phyloP scores from a whole-genome alignment of 64 coral and sea anemone species.

The Actinia tenebrosa region DNA sequence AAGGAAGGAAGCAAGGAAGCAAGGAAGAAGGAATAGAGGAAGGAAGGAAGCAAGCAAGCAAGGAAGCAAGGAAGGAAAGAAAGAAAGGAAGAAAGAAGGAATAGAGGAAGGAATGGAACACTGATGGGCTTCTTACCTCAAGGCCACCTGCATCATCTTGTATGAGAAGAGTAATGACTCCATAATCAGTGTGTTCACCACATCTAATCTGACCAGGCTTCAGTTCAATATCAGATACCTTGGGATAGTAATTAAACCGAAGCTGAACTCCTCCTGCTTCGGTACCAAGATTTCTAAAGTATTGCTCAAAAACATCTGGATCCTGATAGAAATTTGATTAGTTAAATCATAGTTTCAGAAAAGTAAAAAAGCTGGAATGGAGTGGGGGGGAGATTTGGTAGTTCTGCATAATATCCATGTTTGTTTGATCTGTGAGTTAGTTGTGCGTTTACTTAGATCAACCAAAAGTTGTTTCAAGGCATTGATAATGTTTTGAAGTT shows the following conservation, averaged over 20 bases:
- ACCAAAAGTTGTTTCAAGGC: too few relatives aligned
- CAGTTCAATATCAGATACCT: conserved; percentile 34
- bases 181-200: conserved; percentile 87
- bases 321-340: conserved; percentile 29
- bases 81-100: too few relatives aligned
- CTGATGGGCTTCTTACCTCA: conserved; percentile 19
- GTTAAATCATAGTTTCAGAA: too few relatives aligned
- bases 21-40: too few relatives aligned
- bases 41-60: too few relatives aligned
- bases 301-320: conserved; percentile 49
- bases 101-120: neutral
- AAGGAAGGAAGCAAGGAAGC: neutral
- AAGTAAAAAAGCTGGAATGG: too few relatives aligned
- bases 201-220: conserved; percentile 76
- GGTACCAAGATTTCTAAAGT: conserved; percentile 54
- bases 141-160: conserved; percentile 84
- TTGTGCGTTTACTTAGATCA: too few relatives aligned
- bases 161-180: conserved; percentile 65
- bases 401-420: too few relatives aligned
- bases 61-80: too few relatives aligned
- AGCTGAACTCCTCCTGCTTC: conserved; percentile 40
- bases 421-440: too few relatives aligned
- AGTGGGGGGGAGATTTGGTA: too few relatives aligned
- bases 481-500: too few relatives aligned
- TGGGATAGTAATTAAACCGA: conserved; percentile 83